These are phyloP conservation scores for Xestia sexstrigata DNA, from an alignment of 2,888 invertebrate species.

Conservation along the genomic window DNA sequence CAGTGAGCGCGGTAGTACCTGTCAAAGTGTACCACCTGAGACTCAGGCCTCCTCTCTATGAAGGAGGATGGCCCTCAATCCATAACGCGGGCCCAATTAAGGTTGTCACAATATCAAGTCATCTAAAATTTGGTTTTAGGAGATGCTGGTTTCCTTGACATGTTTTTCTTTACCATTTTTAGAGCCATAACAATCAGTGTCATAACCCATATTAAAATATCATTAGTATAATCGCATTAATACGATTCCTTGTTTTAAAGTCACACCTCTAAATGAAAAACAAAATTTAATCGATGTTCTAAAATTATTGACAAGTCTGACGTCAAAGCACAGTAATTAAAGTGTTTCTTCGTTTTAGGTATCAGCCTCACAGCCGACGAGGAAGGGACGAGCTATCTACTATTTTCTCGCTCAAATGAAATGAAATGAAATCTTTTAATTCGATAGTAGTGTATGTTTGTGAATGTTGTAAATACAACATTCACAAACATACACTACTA, in stretches of 20 bases:
- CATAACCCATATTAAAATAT: background rate
- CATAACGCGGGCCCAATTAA: accelerated
- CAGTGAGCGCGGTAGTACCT: too few species aligned
- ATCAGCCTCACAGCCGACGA: background rate
- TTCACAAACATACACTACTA: too few species aligned
- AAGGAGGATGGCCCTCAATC: background rate
- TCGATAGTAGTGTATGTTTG: too few species aligned
- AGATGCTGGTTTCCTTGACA: background rate
- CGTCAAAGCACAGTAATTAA: background rate
- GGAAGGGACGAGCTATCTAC: background rate
- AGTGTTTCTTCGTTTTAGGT: background rate
- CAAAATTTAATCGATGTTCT: background rate
- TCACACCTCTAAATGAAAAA: background rate
- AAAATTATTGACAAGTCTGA: background rate
- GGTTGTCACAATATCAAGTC: background rate
- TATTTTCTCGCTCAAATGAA: too few species aligned
- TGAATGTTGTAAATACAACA: too few species aligned
- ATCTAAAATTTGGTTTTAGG: background rate
- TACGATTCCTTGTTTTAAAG: background rate
- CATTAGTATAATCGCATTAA: background rate
- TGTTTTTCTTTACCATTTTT: background rate
- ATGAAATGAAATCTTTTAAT: too few species aligned
- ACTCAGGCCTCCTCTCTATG: background rate
- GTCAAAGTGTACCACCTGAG: background rate
- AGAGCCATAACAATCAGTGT: background rate